Evolutionary conservation across 2,888 invertebrate genomes (phyloP).

Genomic region (Agrotis segetum): DNA sequence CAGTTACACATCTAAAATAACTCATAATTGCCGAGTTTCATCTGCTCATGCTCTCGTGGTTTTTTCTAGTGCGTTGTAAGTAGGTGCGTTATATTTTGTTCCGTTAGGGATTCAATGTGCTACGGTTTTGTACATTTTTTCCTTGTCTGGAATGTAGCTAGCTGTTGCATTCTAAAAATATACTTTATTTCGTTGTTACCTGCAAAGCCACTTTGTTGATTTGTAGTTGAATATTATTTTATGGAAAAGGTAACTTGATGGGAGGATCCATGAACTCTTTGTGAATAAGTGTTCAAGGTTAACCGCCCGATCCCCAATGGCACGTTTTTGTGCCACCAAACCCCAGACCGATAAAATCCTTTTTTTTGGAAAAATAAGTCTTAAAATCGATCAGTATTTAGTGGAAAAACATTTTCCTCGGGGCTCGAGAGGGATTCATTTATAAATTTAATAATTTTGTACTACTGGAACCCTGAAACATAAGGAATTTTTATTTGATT

Average conservation of each 20-base stretch:
- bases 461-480: not conserved
- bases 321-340: too few species aligned
- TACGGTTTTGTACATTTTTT: constrained; percentile 50
- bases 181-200: constrained; percentile 48
- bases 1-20: constrained; percentile 75
- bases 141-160: constrained; percentile 49
- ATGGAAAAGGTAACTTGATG: not conserved
- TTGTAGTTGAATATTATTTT: constrained; percentile 11
- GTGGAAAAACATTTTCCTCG: too few species aligned
- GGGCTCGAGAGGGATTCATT: too few species aligned
- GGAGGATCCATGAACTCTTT: constrained; percentile 3
- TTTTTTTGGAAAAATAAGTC: too few species aligned
- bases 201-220: constrained; percentile 18
- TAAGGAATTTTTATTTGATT: constrained; percentile 4
- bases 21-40: constrained; percentile 69
- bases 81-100: constrained; percentile 47
- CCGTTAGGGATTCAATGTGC: constrained; percentile 46
- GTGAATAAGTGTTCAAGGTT: not conserved
- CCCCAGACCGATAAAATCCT: too few species aligned
- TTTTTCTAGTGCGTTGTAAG: constrained; percentile 36
- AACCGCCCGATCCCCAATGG: too few species aligned
- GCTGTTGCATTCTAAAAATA: constrained; percentile 58
- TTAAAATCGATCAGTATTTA: too few species aligned
- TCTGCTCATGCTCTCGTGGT: constrained; percentile 54
- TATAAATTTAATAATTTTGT: not conserved